Conservation (phyloP, 2,113 vertebrate genomes). For the Tetrao urogallus region DNA sequence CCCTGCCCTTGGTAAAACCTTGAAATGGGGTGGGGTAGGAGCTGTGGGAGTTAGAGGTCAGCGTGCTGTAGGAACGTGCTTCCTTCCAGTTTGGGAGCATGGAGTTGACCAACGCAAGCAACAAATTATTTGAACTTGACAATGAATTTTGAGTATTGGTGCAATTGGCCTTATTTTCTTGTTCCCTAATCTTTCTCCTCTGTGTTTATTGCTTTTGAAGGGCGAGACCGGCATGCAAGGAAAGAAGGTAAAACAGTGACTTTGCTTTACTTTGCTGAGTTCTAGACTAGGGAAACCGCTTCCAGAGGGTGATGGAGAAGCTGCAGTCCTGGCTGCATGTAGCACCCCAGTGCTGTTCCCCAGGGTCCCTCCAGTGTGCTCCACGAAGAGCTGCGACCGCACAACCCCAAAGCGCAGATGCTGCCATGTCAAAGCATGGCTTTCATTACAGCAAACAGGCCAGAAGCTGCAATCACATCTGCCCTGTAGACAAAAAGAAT, state of each 20-base stretch:
- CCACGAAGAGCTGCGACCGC: not conserved
- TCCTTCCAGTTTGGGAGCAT: not conserved
- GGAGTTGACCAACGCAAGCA: not conserved
- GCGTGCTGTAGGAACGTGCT: not conserved
- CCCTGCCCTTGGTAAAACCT: not conserved
- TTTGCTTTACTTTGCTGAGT: not conserved
- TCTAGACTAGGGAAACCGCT: not conserved
- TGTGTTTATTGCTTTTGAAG: not conserved
- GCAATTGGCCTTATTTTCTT: not conserved
- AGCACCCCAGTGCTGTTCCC: not conserved
- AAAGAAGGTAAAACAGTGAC: constrained; percentile 60
- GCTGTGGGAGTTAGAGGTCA: not conserved
- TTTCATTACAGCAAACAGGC: not conserved
- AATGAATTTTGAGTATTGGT: not conserved
- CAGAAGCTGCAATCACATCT: constrained; percentile 16
- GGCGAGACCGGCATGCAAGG: constrained; percentile 73
- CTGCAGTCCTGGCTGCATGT: fast-evolving
- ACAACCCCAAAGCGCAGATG: not conserved
- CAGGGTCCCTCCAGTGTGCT: fast-evolving
- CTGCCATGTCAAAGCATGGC: not conserved
- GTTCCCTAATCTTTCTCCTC: not conserved
- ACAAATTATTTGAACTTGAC: not conserved
- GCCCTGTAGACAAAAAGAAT: not conserved
- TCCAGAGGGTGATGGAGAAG: not conserved
- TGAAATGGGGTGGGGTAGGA: not conserved